Evolutionary conservation across 1,140 invertebrate genomes (phyloP).

Genomic region (Ganaspis sp.): DNA sequence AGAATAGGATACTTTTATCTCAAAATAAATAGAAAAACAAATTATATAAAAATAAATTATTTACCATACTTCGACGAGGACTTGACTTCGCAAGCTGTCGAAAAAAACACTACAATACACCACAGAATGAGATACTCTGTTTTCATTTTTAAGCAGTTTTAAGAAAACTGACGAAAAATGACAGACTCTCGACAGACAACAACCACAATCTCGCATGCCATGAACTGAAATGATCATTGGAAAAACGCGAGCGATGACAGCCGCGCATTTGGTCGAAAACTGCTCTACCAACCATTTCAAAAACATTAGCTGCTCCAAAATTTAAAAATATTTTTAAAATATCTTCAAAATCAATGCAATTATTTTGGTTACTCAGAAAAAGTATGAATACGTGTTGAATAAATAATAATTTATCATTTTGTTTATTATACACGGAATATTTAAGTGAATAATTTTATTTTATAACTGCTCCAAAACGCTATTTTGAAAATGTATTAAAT

Average conservation of each 20-base stretch:
- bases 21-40: not conserved
- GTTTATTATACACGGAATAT: too few species aligned
- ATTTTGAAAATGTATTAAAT: too few species aligned
- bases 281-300: not conserved
- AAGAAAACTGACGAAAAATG: not conserved
- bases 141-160: not conserved
- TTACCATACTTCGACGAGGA: not conserved
- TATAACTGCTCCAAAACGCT: too few species aligned
- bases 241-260: conserved; percentile 9
- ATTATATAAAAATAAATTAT: not conserved
- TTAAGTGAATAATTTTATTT: too few species aligned
- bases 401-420: not conserved
- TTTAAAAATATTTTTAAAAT: not conserved
- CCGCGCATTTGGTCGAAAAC: not conserved
- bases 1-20: not conserved
- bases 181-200: not conserved
- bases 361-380: not conserved
- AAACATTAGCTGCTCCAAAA: conserved; percentile 11
- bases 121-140: not conserved
- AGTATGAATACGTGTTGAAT: not conserved
- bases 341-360: not conserved
- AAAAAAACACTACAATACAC: not conserved
- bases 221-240: conserved; percentile 7
- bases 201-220: not conserved
- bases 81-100: not conserved